Conservation (phyloP, 2,888 invertebrate species). For the Xylota segnis region DNA sequence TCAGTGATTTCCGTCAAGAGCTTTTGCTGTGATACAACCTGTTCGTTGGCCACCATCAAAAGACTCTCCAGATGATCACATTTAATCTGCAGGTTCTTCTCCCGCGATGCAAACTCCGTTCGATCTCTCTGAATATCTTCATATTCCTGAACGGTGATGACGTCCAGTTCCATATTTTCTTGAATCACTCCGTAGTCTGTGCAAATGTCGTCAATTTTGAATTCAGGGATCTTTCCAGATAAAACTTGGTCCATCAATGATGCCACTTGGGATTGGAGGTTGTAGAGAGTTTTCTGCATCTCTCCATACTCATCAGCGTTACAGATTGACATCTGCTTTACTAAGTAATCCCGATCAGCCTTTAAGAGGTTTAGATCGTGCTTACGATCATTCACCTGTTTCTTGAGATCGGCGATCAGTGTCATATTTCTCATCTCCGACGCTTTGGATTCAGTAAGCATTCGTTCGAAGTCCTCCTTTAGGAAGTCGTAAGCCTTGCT, state of each 20-base stretch:
- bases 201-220: conserved; percentile 79
- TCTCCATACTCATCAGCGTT: conserved; percentile 80
- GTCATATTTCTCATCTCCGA: conserved; percentile 80
- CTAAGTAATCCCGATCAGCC: conserved; percentile 55
- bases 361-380: conserved; percentile 75
- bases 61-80: conserved; percentile 81
- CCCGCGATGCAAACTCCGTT: conserved; percentile 75
- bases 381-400: conserved; percentile 78
- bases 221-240: conserved; percentile 75
- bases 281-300: conserved; percentile 79
- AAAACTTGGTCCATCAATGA: conserved; percentile 80
- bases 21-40: conserved; percentile 83
- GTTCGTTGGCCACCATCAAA: conserved; percentile 81
- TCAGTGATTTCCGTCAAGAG: conserved; percentile 83
- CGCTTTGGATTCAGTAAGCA: conserved; percentile 78
- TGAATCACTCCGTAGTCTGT: conserved; percentile 82
- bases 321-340: conserved; percentile 65
- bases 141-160: conserved; percentile 81
- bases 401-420: conserved; percentile 78
- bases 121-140: conserved; percentile 79
- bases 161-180: conserved; percentile 82
- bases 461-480: conserved; percentile 81
- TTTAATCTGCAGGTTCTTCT: conserved; percentile 79
- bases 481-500: conserved; percentile 80
- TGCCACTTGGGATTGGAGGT: conserved; percentile 81